phyloP scores from a whole-genome alignment of 2,888 invertebrate genomes.

The Cataglyphis cursor region DNA sequence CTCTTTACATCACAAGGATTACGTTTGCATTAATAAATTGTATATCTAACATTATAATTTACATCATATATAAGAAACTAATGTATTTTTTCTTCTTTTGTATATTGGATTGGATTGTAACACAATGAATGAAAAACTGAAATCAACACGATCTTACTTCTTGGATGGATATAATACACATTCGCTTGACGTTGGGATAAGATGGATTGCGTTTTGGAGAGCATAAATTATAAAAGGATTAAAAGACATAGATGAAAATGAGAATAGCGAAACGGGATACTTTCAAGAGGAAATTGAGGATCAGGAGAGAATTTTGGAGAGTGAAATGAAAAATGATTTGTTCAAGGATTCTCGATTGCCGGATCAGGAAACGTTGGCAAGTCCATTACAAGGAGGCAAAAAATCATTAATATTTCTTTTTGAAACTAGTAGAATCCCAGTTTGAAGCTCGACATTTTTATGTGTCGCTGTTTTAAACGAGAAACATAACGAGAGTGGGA shows the following conservation, averaged over 20 bases:
- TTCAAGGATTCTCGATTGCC: slow-evolving; percentile 77
- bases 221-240: slow-evolving; percentile 82
- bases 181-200: slow-evolving; percentile 83
- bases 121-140: slow-evolving; percentile 87
- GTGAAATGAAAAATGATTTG: slow-evolving; percentile 71
- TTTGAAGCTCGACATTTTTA: slow-evolving; percentile 68
- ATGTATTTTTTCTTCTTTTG: slow-evolving; percentile 87
- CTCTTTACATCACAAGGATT: slow-evolving; percentile 72
- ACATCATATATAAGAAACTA: slow-evolving; percentile 80
- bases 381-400: slow-evolving; percentile 76
- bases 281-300: slow-evolving; percentile 81
- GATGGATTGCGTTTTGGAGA: slow-evolving; percentile 81
- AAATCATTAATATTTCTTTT: slow-evolving; percentile 65
- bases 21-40: slow-evolving; percentile 76
- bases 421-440: slow-evolving; percentile 52
- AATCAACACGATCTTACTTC: slow-evolving; percentile 86
- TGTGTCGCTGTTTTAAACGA: slow-evolving; percentile 53
- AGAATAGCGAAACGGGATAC: slow-evolving; percentile 74
- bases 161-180: slow-evolving; percentile 86
- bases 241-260: slow-evolving; percentile 73
- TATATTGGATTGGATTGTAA: slow-evolving; percentile 87
- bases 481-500: slow-evolving; percentile 47
- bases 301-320: slow-evolving; percentile 75
- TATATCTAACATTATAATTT: slow-evolving; percentile 72
- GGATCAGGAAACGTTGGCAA: slow-evolving; percentile 79